phyloP scores from a whole-genome alignment of 2,797 vertebrate species.

The Nyctalus aviator region DNA sequence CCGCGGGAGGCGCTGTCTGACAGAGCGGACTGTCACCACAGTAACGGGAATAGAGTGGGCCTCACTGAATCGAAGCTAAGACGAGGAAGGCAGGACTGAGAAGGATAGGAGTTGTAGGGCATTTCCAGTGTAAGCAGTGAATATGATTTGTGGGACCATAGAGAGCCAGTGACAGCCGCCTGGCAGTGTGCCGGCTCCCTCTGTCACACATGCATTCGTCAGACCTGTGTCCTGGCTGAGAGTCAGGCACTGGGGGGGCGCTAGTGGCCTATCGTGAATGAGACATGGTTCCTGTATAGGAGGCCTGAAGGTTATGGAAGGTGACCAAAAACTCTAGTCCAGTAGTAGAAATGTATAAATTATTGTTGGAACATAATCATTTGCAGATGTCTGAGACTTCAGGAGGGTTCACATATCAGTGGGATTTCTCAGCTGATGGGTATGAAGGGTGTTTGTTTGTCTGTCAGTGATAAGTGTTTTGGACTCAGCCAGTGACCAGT shows the following conservation, averaged over 20 bases:
- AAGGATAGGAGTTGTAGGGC: not conserved
- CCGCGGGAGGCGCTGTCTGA: not conserved
- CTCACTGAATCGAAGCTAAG: not conserved
- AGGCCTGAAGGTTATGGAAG: not conserved
- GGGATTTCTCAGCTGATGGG: not conserved
- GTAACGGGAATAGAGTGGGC: not conserved
- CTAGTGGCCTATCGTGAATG: not conserved
- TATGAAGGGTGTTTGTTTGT: not conserved
- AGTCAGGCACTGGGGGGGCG: not conserved
- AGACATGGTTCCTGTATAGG: not conserved
- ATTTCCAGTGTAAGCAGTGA: not conserved
- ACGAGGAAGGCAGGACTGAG: not conserved
- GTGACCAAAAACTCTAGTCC: not conserved
- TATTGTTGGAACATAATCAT: not conserved
- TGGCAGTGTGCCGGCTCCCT: not conserved
- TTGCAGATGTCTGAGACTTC: not conserved
- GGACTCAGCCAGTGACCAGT: not conserved
- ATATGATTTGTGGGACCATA: not conserved
- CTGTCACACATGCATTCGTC: not conserved
- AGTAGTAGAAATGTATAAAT: not conserved
- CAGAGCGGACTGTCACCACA: not conserved
- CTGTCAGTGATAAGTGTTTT: not conserved
- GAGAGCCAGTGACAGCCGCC: not conserved
- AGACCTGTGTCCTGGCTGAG: not conserved
- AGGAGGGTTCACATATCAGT: not conserved